Conservation (phyloP, 2,888 invertebrate species). For the Morpho achilles region DNA sequence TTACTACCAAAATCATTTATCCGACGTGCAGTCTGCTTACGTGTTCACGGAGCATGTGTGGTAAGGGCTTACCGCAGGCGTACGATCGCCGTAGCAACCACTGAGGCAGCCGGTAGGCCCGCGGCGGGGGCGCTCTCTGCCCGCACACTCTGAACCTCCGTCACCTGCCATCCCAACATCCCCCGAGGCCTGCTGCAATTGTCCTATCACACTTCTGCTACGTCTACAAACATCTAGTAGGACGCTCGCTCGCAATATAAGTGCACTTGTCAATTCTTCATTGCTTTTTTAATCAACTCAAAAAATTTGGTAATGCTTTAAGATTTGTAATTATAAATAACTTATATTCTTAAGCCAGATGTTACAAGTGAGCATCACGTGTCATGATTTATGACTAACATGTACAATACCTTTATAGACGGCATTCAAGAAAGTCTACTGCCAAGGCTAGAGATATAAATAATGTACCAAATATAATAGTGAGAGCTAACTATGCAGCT, state of each 20-base stretch:
- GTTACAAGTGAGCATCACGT: conserved; percentile 14
- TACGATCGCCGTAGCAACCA: conserved; percentile 85
- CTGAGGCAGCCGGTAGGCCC: conserved; percentile 83
- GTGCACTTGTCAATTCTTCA: neutral
- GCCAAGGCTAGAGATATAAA: conserved; percentile 1
- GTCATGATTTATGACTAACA: conserved; percentile 3
- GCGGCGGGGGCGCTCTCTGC: conserved; percentile 78
- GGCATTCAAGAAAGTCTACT: conserved; percentile 8
- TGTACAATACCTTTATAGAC: conserved; percentile 3
- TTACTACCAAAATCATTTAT: neutral
- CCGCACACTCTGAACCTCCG: conserved; percentile 69
- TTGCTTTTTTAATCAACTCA: neutral
- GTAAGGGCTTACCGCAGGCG: conserved; percentile 84
- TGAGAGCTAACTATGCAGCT: conserved; percentile 6
- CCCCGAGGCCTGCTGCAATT: conserved; percentile 75
- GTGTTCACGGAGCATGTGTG: conserved; percentile 1
- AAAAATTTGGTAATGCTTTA: too few species aligned
- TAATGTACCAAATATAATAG: neutral
- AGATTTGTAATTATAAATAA: too few species aligned
- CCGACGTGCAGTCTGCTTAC: conserved; percentile 7
- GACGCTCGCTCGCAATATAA: conserved; percentile 19
- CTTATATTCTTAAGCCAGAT: neutral
- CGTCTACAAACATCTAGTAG: conserved; percentile 24
- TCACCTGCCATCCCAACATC: conserved; percentile 75
- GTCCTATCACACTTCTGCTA: conserved; percentile 55